phyloP scores from a whole-genome alignment of 2,888 invertebrate species.

The Anodontia alba region DNA sequence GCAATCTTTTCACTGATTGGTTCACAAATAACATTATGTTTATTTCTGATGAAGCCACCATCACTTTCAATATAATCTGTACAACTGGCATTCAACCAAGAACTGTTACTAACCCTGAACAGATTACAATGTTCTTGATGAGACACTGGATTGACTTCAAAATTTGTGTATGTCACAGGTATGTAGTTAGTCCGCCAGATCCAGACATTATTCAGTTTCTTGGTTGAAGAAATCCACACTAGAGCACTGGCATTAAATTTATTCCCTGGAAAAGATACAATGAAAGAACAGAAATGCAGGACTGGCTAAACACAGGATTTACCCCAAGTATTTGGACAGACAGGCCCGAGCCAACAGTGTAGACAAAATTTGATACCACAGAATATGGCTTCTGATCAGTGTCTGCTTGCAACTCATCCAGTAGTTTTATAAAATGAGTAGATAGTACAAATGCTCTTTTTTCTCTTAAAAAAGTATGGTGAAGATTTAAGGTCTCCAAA shows the following conservation, averaged over 20 bases:
- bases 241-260: slow-evolving; percentile 14
- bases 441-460: no score
- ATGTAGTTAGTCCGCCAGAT: slow-evolving; percentile 41
- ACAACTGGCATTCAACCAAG: not conserved
- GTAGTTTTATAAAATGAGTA: no score
- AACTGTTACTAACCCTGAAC: not conserved
- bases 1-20: not conserved
- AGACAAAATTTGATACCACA: no score
- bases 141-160: slow-evolving; percentile 17
- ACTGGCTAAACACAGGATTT: no score
- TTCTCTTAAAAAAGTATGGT: no score
- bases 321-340: no score
- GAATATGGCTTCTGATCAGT: no score
- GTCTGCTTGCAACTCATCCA: no score
- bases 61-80: not conserved
- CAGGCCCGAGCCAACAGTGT: no score
- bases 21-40: slow-evolving; percentile 31
- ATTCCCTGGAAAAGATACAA: slow-evolving; percentile 33
- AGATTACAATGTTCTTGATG: slow-evolving; percentile 3
- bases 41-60: not conserved
- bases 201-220: slow-evolving; percentile 14
- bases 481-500: no score
- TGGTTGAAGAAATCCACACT: slow-evolving; percentile 40
- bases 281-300: no score
- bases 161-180: slow-evolving; percentile 39